Percentiles rank a stretch among this genome's conserved stretches.
Conservation (phyloP, 2,797 vertebrate species). For the Nyctalus aviator region DNA sequence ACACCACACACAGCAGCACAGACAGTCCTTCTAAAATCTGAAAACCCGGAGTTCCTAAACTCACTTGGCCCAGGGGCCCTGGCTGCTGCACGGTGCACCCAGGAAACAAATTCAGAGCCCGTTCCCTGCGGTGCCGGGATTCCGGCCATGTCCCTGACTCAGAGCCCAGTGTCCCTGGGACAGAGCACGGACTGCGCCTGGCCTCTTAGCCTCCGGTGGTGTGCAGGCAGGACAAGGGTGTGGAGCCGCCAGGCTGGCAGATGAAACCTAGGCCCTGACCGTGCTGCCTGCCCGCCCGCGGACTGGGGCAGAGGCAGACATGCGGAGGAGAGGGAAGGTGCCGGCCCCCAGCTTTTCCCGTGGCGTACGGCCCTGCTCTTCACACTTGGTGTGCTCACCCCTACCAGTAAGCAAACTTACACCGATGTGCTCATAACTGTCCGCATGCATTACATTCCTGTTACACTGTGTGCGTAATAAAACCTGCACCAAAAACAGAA, state of each 20-base stretch:
- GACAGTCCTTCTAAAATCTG: not conserved
- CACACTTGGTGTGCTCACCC: not conserved
- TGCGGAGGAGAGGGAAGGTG: not conserved
- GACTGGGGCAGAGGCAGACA: not conserved
- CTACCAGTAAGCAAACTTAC: not conserved
- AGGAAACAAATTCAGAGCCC: not conserved
- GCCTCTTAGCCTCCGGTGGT: not conserved
- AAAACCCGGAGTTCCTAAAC: not conserved
- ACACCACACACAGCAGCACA: not conserved
- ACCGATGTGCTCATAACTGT: not conserved
- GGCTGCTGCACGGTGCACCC: not conserved
- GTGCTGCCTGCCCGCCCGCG: no score
- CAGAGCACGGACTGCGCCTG: not conserved
- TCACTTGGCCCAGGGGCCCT: not conserved
- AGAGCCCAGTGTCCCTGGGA: not conserved
- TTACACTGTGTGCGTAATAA: not conserved
- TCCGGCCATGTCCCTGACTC: not conserved
- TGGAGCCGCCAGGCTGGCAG: not conserved
- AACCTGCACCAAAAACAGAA: not conserved
- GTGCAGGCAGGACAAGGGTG: not conserved
- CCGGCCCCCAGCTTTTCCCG: not conserved
- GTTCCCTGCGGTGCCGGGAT: not conserved
- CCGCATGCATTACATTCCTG: not conserved
- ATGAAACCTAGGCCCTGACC: not conserved
- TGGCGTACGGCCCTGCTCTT: not conserved